phyloP scores from a whole-genome alignment of 1,140 invertebrate species.

The Zaprionus tsacasi region DNA sequence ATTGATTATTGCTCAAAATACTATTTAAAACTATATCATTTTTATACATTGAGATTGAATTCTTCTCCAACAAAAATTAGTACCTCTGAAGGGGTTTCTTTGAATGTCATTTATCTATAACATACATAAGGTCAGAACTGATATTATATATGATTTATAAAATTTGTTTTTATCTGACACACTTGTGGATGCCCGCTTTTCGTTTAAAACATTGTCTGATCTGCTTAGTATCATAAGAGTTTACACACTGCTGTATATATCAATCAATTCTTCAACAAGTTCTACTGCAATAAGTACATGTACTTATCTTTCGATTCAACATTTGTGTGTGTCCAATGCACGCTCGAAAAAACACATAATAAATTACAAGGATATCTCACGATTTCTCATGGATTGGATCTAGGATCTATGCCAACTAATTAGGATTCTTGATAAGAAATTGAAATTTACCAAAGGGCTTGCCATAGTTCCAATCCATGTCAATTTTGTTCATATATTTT shows the following conservation, averaged over 20 bases:
- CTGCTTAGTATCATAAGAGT: constrained; percentile 18
- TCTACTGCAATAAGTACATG: constrained; percentile 10
- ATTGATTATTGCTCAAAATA: not conserved
- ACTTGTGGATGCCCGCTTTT: constrained; percentile 6
- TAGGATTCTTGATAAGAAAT: not conserved
- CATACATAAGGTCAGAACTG: not conserved
- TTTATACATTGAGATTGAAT: not conserved
- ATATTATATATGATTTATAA: not conserved
- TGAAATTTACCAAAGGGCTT: not conserved
- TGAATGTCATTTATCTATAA: not conserved
- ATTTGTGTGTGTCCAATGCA: constrained; percentile 13
- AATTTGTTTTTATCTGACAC: constrained; percentile 8
- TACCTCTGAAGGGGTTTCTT: not conserved
- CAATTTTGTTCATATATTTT: not conserved
- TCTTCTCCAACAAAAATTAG: not conserved
- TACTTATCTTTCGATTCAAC: not conserved
- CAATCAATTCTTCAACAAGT: constrained; percentile 13
- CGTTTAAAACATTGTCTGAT: constrained; percentile 19
- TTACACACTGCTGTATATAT: constrained; percentile 33
- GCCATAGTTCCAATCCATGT: constrained; percentile 10
- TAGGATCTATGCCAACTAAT: not conserved
- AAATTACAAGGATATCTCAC: constrained; percentile 13
- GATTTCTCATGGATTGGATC: constrained; percentile 23
- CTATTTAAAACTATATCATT: not conserved
- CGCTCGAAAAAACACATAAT: not conserved